Conservation (phyloP, 2,797 vertebrate species). For the Lepus oiostolus region DNA sequence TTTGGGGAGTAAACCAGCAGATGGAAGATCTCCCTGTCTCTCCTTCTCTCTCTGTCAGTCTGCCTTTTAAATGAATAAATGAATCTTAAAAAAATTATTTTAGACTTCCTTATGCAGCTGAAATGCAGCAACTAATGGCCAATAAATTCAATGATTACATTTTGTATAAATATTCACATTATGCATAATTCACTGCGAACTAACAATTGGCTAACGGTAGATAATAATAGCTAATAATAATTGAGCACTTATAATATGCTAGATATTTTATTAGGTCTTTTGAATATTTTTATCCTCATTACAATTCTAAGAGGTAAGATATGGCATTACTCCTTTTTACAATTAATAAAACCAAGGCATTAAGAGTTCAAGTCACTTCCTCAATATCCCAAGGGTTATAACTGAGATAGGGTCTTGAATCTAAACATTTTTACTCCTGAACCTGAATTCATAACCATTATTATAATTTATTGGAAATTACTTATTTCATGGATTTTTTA, state of each 20-base stretch:
- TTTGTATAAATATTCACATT: background rate
- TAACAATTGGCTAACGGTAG: background rate
- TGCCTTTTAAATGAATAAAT: too few relatives aligned
- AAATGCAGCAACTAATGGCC: background rate
- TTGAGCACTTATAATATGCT: background rate
- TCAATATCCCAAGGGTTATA: background rate
- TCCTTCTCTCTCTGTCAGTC: too few relatives aligned
- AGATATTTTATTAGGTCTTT: background rate
- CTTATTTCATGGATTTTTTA: background rate
- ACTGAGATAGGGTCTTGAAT: background rate
- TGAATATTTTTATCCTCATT: background rate
- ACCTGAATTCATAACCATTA: background rate
- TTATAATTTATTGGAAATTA: background rate
- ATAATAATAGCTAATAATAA: background rate
- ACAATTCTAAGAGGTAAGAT: background rate
- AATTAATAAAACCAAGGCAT: background rate
- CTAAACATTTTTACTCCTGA: background rate
- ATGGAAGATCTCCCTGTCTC: too few relatives aligned
- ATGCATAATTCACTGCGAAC: background rate
- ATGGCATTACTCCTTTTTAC: background rate
- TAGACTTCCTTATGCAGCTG: constrained; percentile 26
- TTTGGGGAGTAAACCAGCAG: too few relatives aligned
- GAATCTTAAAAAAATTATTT: too few relatives aligned
- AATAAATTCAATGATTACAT: background rate
- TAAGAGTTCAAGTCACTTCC: background rate